Percentiles rank a stretch among this genome's conserved stretches.
phyloP scores from a whole-genome alignment of 2,113 vertebrate species.

The Maccullochella peelii region DNA sequence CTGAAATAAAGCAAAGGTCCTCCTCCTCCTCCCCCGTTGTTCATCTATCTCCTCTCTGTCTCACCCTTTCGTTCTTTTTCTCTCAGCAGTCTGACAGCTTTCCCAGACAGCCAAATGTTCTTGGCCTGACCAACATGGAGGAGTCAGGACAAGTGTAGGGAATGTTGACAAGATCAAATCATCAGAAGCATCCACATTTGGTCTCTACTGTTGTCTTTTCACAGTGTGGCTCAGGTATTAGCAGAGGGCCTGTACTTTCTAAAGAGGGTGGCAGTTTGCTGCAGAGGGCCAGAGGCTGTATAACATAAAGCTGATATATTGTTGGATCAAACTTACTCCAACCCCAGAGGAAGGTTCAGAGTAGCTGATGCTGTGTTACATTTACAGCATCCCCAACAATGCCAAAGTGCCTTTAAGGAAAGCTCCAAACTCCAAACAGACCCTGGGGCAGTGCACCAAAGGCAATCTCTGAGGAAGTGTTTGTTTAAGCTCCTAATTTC shows the following conservation, averaged over 20 bases:
- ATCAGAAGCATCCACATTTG: constrained; percentile 19
- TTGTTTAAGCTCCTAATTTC: constrained; percentile 51
- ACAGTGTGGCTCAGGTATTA: constrained; percentile 30
- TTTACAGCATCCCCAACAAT: constrained; percentile 48
- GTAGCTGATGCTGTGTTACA: constrained; percentile 23
- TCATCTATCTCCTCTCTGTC: not conserved
- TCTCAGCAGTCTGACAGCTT: constrained; percentile 53
- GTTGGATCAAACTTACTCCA: constrained; percentile 29
- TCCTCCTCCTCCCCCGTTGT: constrained; percentile 1
- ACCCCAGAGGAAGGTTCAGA: constrained; percentile 24
- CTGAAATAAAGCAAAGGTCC: constrained; percentile 21
- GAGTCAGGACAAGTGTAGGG: constrained; percentile 37
- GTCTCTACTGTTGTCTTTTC: constrained; percentile 19
- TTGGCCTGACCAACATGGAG: constrained; percentile 45
- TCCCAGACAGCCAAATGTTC: constrained; percentile 59
- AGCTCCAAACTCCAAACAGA: constrained; percentile 56
- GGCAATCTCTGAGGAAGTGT: constrained; percentile 45
- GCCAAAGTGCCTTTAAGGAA: constrained; percentile 45
- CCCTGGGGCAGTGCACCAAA: constrained; percentile 27
- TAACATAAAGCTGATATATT: constrained; percentile 41
- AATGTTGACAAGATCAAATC: constrained; percentile 43
- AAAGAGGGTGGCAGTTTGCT: constrained; percentile 30
- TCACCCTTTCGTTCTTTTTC: constrained; percentile 20
- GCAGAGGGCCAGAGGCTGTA: constrained; percentile 35
- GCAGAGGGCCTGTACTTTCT: constrained; percentile 22